Conservation (phyloP, 2,797 vertebrate species). For the Onychomys torridus region DNA sequence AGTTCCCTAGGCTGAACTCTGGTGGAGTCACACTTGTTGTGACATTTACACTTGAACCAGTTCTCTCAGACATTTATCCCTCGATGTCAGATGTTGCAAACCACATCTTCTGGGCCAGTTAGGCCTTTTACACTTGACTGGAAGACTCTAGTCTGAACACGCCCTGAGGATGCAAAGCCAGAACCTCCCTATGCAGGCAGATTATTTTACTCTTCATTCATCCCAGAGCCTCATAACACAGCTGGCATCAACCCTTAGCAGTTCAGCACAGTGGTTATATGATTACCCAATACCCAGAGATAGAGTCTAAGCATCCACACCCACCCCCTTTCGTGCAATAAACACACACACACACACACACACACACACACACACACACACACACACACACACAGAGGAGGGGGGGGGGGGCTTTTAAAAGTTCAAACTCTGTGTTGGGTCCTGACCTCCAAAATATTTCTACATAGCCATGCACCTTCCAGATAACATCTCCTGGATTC, state of each 20-base stretch:
- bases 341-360: background rate
- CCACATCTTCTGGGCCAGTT: background rate
- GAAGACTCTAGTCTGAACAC: background rate
- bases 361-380: background rate
- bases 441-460: slow-evolving; percentile 90
- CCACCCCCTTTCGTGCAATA: background rate
- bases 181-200: background rate
- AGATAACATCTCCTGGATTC: slow-evolving; percentile 88
- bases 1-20: background rate
- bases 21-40: background rate
- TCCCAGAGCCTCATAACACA: background rate
- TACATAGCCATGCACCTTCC: slow-evolving; percentile 88
- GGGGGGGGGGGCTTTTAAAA: slow-evolving; percentile 80
- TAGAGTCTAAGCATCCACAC: slow-evolving; percentile 67
- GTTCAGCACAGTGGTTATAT: background rate
- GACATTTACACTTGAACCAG: background rate
- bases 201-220: background rate
- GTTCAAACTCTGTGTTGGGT: slow-evolving; percentile 83
- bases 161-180: background rate
- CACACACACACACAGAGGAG: background rate
- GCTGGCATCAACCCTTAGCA: background rate
- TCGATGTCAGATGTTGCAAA: background rate
- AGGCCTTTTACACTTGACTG: background rate
- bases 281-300: slow-evolving; percentile 62
- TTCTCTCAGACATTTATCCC: background rate